These are phyloP conservation scores for Cydia strobilella DNA, from an alignment of 1,140 invertebrate species.

Conservation along the genomic window DNA sequence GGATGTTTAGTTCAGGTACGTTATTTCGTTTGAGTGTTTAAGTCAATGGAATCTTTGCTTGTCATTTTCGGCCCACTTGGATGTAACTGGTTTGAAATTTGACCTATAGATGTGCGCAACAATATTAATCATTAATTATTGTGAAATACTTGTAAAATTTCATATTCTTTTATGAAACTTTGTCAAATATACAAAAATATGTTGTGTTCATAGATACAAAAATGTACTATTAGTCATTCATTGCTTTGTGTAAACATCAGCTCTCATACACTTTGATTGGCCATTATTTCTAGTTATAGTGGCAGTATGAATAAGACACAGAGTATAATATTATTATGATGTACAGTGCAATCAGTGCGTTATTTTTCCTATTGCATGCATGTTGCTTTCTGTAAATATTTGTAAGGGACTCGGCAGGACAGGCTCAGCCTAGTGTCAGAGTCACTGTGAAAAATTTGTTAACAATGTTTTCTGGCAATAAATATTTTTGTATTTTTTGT, in stretches of 20 bases:
- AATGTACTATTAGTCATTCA: constrained; percentile 23
- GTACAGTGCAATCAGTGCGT: too few species aligned
- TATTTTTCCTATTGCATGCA: too few species aligned
- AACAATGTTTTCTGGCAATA: too few species aligned
- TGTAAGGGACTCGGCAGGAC: too few species aligned
- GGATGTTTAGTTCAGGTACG: constrained; percentile 96
- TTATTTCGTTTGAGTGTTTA: constrained; percentile 33
- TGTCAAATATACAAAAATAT: too few species aligned
- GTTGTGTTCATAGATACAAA: constrained; percentile 20
- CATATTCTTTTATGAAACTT: too few species aligned
- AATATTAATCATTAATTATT: neutral
- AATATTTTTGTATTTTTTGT: too few species aligned
- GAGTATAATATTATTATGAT: too few species aligned
- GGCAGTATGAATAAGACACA: too few species aligned
- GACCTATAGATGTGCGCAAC: neutral
- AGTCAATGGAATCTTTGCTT: neutral
- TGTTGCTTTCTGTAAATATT: too few species aligned
- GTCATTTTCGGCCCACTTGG: neutral
- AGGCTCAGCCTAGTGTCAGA: too few species aligned
- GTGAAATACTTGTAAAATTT: neutral
- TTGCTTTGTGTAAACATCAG: constrained; percentile 4
- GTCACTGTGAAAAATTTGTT: too few species aligned
- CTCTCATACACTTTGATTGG: neutral
- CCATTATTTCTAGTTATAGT: constrained; percentile 3
- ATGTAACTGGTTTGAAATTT: neutral